These are phyloP conservation scores for Pollimyrus isidori DNA, from an alignment of 2,113 vertebrate species.

Conservation along the genomic window DNA sequence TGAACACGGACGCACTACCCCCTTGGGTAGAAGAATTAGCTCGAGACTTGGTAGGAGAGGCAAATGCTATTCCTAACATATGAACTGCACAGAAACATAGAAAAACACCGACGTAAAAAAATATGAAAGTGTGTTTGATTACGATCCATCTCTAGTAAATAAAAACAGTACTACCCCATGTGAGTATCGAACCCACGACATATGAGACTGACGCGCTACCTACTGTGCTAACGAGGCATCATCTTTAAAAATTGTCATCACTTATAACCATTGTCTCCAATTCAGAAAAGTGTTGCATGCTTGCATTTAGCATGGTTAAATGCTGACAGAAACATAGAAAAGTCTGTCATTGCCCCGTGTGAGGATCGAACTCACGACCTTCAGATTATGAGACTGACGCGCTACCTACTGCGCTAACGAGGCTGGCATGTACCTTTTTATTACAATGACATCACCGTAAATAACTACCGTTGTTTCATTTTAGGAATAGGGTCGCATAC, in stretches of 20 bases:
- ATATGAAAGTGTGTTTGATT: background rate
- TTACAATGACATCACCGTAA: no score
- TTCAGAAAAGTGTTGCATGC: no score
- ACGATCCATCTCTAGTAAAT: background rate
- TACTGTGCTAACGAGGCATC: conserved; percentile 17
- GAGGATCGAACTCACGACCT: conserved; percentile 18
- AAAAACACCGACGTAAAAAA: background rate
- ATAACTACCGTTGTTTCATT: no score
- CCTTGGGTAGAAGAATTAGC: no score
- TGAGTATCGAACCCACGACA: conserved; percentile 16
- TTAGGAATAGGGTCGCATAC: no score
- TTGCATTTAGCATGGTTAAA: no score
- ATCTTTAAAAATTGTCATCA: no score
- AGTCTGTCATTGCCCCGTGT: background rate
- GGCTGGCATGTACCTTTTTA: background rate
- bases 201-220: conserved; percentile 18
- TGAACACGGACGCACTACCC: background rate
- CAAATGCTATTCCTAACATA: background rate
- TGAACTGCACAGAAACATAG: background rate
- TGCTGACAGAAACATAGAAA: no score
- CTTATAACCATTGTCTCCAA: no score
- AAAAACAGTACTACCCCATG: background rate
- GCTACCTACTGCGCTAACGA: conserved; percentile 23
- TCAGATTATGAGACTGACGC: conserved; percentile 19
- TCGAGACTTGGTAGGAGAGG: no score